Conservation (phyloP, 1,140 invertebrate genomes). For the Rhyacophila brunnea region DNA sequence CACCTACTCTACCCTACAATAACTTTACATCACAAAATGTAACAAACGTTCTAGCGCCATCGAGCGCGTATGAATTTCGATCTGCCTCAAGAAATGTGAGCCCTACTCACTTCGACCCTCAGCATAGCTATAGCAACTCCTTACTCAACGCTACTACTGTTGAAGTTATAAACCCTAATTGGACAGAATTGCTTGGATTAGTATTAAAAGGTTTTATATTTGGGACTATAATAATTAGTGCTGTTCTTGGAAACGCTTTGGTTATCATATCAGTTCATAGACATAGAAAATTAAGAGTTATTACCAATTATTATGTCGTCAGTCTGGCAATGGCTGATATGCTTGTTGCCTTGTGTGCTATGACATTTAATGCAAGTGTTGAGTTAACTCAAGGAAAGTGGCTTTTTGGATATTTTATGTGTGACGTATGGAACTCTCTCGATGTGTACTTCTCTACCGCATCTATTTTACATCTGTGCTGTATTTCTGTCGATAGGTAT, state of each 20-base stretch:
- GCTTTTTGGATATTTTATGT: conserved; percentile 87
- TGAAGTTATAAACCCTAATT: conserved; percentile 39
- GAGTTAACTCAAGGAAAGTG: conserved; percentile 75
- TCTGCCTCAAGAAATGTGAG: conserved; percentile 9
- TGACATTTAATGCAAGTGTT: conserved; percentile 93
- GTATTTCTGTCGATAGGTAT: conserved; percentile 91
- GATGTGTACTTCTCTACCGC: conserved; percentile 96
- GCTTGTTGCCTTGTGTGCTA: conserved; percentile 86
- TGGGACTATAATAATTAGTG: conserved; percentile 79
- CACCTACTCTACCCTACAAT: conserved; percentile 1
- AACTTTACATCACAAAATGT: conserved; percentile 13
- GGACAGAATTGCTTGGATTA: conserved; percentile 56
- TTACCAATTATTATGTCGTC: conserved; percentile 95
- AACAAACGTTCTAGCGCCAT: conserved; percentile 8
- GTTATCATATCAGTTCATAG: conserved; percentile 78
- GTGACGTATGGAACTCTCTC: conserved; percentile 92
- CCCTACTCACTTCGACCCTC: conserved; percentile 18
- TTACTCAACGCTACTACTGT: conserved; percentile 26
- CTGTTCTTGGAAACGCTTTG: conserved; percentile 83
- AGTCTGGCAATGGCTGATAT: conserved; percentile 90
- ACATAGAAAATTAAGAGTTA: conserved; percentile 73
- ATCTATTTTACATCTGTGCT: conserved; percentile 91
- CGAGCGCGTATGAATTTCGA: conserved; percentile 22
- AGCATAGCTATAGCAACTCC: conserved; percentile 18
- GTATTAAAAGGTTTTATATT: conserved; percentile 75